Percentiles rank a stretch among this genome's conserved stretches.
phyloP scores from a whole-genome alignment of 1,140 invertebrate genomes.

The Neodiprion lecontei region DNA sequence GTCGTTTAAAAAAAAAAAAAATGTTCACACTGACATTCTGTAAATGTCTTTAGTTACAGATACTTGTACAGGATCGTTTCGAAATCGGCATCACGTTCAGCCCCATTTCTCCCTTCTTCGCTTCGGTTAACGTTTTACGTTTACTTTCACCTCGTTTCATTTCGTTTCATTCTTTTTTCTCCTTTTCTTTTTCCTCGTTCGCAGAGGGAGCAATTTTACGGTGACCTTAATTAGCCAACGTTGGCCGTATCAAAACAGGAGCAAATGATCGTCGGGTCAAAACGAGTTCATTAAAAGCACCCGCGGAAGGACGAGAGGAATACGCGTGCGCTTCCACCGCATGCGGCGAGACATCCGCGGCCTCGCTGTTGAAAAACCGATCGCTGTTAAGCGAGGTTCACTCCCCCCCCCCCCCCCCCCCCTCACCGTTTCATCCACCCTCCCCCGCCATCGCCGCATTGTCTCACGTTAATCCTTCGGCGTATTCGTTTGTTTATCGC shows the following conservation, averaged over 20 bases:
- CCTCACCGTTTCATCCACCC: neutral
- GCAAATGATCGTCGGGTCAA: slow-evolving; percentile 31
- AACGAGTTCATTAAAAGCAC: slow-evolving; percentile 54
- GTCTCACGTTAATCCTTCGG: slow-evolving; percentile 31
- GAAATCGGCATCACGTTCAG: too few relatives aligned
- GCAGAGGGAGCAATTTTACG: neutral
- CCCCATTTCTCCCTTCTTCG: too few relatives aligned
- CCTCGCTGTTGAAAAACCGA: slow-evolving; percentile 24
- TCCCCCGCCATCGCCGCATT: slow-evolving; percentile 23
- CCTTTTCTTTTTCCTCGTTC: neutral
- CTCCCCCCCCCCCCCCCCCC: neutral
- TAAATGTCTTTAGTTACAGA: too few relatives aligned
- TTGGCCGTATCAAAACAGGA: neutral
- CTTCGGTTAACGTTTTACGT: too few relatives aligned
- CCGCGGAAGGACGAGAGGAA: slow-evolving; percentile 12
- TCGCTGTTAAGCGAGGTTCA: neutral
- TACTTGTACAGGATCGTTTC: too few relatives aligned
- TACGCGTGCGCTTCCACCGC: neutral
- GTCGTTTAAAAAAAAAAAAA: too few relatives aligned
- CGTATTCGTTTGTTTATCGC: slow-evolving; percentile 12
- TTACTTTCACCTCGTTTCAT: too few relatives aligned
- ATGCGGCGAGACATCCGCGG: slow-evolving; percentile 19
- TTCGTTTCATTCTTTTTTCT: too few relatives aligned
- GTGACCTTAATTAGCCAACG: neutral
- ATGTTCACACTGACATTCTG: too few relatives aligned